A percentile compares a stretch with the other conserved stretches of the same genome.
phyloP scores from a whole-genome alignment of 2,113 vertebrate genomes.

The Pomatostomus ruficeps region DNA sequence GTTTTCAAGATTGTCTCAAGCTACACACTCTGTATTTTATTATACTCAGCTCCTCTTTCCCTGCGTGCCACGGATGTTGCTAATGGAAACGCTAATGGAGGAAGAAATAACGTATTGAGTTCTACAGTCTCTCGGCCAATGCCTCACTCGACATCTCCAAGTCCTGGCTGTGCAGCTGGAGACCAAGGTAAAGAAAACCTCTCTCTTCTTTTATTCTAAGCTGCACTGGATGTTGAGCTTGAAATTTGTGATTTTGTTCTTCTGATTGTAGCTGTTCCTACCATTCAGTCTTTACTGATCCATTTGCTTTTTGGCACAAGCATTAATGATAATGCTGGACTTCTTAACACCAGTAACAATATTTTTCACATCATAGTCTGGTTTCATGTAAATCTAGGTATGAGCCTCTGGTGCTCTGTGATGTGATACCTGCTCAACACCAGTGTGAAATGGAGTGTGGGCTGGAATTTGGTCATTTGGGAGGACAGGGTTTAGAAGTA shows the following conservation, averaged over 20 bases:
- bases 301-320: not conserved
- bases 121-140: constrained; percentile 76
- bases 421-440: not conserved
- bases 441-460: not conserved
- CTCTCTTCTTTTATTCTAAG: not conserved
- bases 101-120: constrained; percentile 73
- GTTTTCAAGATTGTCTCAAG: constrained; percentile 27
- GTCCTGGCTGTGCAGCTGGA: constrained; percentile 75
- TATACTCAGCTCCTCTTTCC: constrained; percentile 75
- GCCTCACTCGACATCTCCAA: constrained; percentile 71
- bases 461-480: not conserved
- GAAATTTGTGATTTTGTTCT: not conserved
- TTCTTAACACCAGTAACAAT: not conserved
- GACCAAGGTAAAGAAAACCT: constrained; percentile 76
- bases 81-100: constrained; percentile 76
- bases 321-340: not conserved
- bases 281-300: not conserved
- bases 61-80: constrained; percentile 76
- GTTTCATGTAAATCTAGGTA: not conserved
- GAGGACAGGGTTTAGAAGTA: not conserved
- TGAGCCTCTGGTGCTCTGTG: not conserved
- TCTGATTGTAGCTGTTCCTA: not conserved
- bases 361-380: not conserved
- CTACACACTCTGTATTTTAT: constrained; percentile 11
- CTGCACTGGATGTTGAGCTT: not conserved